Evolutionary conservation across 2,113 vertebrate species (phyloP).

Genomic region (Struthio camelus): DNA sequence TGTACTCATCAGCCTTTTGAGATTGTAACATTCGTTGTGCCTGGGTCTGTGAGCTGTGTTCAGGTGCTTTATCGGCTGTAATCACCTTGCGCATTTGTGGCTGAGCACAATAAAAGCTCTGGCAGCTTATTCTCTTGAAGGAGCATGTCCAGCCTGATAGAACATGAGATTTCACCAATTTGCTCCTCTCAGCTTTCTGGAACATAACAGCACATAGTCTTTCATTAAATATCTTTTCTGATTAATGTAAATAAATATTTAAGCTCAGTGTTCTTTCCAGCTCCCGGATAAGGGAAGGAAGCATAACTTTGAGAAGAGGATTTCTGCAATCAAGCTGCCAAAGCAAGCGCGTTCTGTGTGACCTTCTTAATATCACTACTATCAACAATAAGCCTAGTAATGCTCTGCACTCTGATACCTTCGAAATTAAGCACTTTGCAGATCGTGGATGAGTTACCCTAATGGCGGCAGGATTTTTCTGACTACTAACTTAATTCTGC

Average conservation of each 20-base stretch:
- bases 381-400: not conserved
- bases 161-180: not conserved
- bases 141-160: not conserved
- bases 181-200: not conserved
- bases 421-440: not conserved
- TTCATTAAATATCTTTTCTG: not conserved
- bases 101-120: not conserved
- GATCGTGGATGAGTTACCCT: not conserved
- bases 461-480: not conserved
- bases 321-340: not conserved
- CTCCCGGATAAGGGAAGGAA: not conserved
- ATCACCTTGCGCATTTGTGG: not conserved
- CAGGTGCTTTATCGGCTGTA: not conserved
- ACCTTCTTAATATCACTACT: not conserved
- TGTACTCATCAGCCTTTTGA: not conserved
- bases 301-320: not conserved
- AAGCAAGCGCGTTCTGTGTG: accelerated
- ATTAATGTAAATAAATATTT: not conserved
- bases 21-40: not conserved
- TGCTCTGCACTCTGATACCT: accelerated
- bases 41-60: not conserved
- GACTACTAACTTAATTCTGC: not conserved
- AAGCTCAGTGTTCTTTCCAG: not conserved
- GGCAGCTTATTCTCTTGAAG: not conserved
- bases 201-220: not conserved